These are phyloP conservation scores for Pyrocephalus nanus DNA, from an alignment of 2,797 vertebrate species.

Conservation along the genomic window DNA sequence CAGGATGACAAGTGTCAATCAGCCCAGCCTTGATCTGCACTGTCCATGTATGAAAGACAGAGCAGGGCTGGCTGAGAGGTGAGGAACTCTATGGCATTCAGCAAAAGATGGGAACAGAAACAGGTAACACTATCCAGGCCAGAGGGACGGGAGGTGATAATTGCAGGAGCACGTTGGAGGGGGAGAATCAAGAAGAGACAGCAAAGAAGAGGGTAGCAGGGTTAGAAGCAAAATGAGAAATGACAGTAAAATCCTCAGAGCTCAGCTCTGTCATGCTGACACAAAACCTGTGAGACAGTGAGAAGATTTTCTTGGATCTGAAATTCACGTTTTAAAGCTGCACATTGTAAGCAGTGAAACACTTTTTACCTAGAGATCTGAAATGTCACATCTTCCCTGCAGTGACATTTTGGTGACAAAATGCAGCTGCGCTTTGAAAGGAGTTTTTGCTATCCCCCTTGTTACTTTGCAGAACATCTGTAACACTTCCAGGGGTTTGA, in stretches of 20 bases:
- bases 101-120: not conserved
- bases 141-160: not conserved
- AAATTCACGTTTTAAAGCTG: constrained; percentile 11
- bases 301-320: not conserved
- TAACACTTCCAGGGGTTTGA: constrained; percentile 12
- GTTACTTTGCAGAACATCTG: constrained; percentile 9
- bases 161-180: not conserved
- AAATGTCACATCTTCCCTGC: constrained; percentile 30
- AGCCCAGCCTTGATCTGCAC: not conserved
- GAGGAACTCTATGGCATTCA: not conserved
- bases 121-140: not conserved
- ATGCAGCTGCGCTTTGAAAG: constrained; percentile 35
- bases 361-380: constrained; percentile 32
- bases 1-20: not conserved
- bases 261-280: not conserved
- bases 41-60: accelerated
- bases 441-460: constrained; percentile 33
- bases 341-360: not conserved
- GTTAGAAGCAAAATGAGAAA: not conserved
- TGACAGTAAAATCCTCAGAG: not conserved
- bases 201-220: not conserved
- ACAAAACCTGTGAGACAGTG: not conserved
- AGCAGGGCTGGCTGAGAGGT: not conserved
- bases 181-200: not conserved
- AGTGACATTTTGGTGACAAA: constrained; percentile 59